Conservation (phyloP, 35 echinoderm and acorn worm species). For the Nesometra sesokonis region DNA sequence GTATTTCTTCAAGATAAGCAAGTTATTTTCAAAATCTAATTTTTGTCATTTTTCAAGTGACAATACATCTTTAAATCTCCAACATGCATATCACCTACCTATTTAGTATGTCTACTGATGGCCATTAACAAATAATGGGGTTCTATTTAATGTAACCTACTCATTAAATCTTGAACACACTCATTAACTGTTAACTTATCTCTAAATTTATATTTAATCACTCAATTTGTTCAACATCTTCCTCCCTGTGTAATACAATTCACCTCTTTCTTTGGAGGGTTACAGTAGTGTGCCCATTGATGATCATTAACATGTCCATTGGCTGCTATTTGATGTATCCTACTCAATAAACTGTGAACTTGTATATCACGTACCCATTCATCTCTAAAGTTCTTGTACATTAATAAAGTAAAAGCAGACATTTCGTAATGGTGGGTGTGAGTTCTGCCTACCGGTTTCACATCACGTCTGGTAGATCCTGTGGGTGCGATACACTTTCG, state of each 20-base stretch:
- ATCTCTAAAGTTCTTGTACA: slow-evolving; percentile 54
- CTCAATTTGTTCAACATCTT: too few species aligned
- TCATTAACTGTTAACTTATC: too few species aligned
- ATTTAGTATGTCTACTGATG: too few species aligned
- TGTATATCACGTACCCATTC: slow-evolving; percentile 29
- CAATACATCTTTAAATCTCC: too few species aligned
- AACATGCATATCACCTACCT: too few species aligned
- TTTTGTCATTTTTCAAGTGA: too few species aligned
- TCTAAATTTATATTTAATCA: too few species aligned
- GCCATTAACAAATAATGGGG: too few species aligned
- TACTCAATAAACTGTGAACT: slow-evolving; percentile 13
- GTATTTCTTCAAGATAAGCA: too few species aligned
- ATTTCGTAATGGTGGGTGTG: slow-evolving; percentile 73
- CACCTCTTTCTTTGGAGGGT: slow-evolving; percentile 74
- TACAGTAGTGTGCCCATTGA: slow-evolving; percentile 90
- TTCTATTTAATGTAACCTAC: too few species aligned
- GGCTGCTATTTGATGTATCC: slow-evolving; percentile 22
- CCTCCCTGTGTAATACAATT: background rate
- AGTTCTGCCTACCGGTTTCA: slow-evolving; percentile 11
- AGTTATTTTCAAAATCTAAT: too few species aligned
- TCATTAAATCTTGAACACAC: too few species aligned
- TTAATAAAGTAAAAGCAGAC: slow-evolving; percentile 49
- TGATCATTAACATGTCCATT: slow-evolving; percentile 51
- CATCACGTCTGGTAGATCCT: slow-evolving; percentile 18
- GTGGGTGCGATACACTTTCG: slow-evolving; percentile 64